Base-by-base conservation (phyloP, 2,888 invertebrate species). In the Notocelia uddmanniana region DNA sequence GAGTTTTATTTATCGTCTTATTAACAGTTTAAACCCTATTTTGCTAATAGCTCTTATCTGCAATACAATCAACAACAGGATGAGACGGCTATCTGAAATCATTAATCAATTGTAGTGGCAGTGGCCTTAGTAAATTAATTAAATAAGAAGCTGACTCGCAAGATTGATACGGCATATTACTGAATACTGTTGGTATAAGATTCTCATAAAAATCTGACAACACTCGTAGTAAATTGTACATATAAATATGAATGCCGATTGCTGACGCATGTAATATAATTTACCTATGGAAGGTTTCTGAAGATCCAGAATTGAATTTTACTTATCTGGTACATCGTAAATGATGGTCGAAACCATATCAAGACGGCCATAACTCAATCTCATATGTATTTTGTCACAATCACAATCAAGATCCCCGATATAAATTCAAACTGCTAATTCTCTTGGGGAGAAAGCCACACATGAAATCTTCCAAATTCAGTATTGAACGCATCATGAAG, bases 151-250 rank as follows among this genome's bases (percentile, higher is more conserved):
- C 31, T 31, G 19, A 50, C 31, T 31, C 31, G 15, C 48, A 13
- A 63, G 26, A 62, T 48, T 62, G 26, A 34, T 63, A 48, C 60
- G 3, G 45, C 45, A 48, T 26, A 45, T 62, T 62, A 62, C 60
- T 45, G 15, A 45, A 48, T 23, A 58, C 21, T 58, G 18, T 13
- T 13, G 9, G 37, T 3, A 45, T 45, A n/a, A n/a, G n/a, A n/a
- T n/a, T 45, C 11, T 37, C 13, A 13, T 37, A 37, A n/a, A n/a
- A 45, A n/a, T 45, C 3, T 3, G 5, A 8, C 15, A 45, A n/a
- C 45, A 45, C 5, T 45, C n/a, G 45, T 45, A n/a, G n/a, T 45
- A 45, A 45, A n/a, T n/a, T 45, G 45, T 8, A n/a, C 5, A 13
- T 37, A 37, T n/a, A 9, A 13, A 13, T 37, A 37, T 37, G 37